These are phyloP conservation scores for Phylloscopus collybita DNA, from an alignment of 2,797 vertebrate species.

Conservation along the genomic window DNA sequence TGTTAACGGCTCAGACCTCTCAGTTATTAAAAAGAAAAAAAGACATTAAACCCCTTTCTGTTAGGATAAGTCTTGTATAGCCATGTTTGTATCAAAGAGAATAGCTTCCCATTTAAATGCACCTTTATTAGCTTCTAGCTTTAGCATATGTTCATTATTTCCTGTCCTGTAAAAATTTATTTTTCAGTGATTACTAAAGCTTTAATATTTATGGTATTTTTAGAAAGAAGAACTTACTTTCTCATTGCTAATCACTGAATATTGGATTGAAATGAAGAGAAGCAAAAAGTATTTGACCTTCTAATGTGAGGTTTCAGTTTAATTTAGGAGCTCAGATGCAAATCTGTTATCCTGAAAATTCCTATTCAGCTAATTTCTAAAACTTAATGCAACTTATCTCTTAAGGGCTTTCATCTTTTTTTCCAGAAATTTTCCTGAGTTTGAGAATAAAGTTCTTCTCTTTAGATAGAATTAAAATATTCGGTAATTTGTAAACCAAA, in stretches of 20 bases:
- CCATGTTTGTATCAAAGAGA: neutral
- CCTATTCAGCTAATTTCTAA: neutral
- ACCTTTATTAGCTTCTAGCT: neutral
- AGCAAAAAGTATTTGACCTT: neutral
- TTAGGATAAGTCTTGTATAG: neutral
- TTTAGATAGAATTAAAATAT: neutral
- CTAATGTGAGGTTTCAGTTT: neutral
- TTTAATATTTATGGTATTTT: neutral
- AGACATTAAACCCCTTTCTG: neutral
- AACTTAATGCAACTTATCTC: neutral
- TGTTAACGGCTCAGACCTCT: neutral
- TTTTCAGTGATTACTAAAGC: neutral
- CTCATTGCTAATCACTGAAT: neutral
- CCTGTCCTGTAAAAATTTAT: neutral
- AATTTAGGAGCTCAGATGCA: neutral
- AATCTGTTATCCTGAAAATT: neutral
- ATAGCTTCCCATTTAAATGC: neutral
- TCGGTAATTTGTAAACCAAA: neutral
- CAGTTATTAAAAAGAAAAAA: neutral
- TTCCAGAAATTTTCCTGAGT: neutral
- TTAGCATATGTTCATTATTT: neutral
- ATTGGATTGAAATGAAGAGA: neutral
- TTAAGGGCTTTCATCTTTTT: neutral
- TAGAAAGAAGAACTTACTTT: neutral
- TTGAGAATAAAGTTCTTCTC: neutral